These are phyloP conservation scores for Panopea generosa DNA, from an alignment of 2,888 invertebrate species.

Conservation along the genomic window DNA sequence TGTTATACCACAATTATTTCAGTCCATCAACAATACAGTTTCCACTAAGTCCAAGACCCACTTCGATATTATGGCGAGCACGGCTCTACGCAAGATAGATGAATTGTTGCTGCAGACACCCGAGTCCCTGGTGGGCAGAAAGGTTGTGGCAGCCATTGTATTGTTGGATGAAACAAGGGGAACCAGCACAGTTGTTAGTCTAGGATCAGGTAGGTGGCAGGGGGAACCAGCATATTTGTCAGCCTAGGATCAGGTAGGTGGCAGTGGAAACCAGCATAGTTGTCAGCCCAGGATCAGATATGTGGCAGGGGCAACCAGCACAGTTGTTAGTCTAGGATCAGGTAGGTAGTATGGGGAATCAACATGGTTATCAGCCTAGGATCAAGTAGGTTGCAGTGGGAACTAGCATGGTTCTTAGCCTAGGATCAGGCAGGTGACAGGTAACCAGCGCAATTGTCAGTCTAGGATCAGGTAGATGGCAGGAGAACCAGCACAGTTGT, in stretches of 20 bases:
- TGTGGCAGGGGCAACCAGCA: slow-evolving; percentile 5
- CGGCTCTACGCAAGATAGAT: slow-evolving; percentile 73
- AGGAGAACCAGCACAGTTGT: slow-evolving; percentile 29
- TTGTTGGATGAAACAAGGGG: slow-evolving; percentile 87
- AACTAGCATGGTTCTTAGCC: not conserved
- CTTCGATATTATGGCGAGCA: slow-evolving; percentile 73
- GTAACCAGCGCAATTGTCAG: slow-evolving; percentile 42
- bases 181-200: slow-evolving; percentile 42
- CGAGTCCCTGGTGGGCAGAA: slow-evolving; percentile 87
- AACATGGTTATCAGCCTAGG: slow-evolving; percentile 58
- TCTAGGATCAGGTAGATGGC: slow-evolving; percentile 59
- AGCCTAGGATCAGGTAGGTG: slow-evolving; percentile 64
- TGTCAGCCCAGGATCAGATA: not conserved
- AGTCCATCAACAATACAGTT: no score
- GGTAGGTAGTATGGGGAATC: slow-evolving; percentile 28
- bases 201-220: slow-evolving; percentile 59
- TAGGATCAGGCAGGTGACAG: slow-evolving; percentile 7
- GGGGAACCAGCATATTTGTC: slow-evolving; percentile 30
- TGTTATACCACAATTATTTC: no score
- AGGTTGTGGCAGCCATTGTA: slow-evolving; percentile 96
- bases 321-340: slow-evolving; percentile 61
- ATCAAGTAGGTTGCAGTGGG: slow-evolving; percentile 48
- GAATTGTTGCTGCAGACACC: slow-evolving; percentile 72
- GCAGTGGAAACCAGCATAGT: not conserved
- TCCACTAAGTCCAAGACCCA: not conserved